These are phyloP conservation scores for Bemisia tabaci DNA, from an alignment of 1,140 invertebrate species.

Conservation along the genomic window DNA sequence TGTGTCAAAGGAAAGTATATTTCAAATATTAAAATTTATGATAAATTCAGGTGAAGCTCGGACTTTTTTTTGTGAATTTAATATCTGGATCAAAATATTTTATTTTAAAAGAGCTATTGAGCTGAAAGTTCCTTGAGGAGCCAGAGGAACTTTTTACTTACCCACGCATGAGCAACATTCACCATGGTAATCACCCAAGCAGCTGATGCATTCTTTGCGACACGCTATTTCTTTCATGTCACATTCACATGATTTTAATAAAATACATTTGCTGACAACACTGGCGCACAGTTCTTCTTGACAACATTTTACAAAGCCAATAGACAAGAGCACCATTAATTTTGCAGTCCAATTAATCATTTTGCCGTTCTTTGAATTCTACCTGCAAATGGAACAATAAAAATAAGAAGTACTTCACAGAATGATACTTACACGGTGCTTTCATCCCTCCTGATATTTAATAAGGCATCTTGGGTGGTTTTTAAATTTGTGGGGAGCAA, in stretches of 20 bases:
- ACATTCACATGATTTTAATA: constrained; percentile 92
- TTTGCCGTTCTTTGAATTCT: neutral
- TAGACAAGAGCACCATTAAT: neutral
- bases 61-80: too few species aligned
- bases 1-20: too few species aligned
- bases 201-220: constrained; percentile 80
- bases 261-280: constrained; percentile 87
- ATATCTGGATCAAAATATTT: too few species aligned
- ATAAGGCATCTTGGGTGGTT: too few species aligned
- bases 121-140: too few species aligned
- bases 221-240: constrained; percentile 79
- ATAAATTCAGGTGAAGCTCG: too few species aligned
- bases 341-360: neutral
- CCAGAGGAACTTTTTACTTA: too few species aligned
- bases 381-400: neutral
- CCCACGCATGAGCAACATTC: constrained; percentile 93
- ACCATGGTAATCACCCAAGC: constrained; percentile 70
- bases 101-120: too few species aligned
- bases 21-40: too few species aligned
- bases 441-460: too few species aligned
- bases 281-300: constrained; percentile 83
- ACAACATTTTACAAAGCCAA: constrained; percentile 32
- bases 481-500: too few species aligned
- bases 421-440: too few species aligned
- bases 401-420: neutral